Base-by-base conservation (phyloP, 2,113 vertebrate genomes). In the Salvelinus sp. region DNA sequence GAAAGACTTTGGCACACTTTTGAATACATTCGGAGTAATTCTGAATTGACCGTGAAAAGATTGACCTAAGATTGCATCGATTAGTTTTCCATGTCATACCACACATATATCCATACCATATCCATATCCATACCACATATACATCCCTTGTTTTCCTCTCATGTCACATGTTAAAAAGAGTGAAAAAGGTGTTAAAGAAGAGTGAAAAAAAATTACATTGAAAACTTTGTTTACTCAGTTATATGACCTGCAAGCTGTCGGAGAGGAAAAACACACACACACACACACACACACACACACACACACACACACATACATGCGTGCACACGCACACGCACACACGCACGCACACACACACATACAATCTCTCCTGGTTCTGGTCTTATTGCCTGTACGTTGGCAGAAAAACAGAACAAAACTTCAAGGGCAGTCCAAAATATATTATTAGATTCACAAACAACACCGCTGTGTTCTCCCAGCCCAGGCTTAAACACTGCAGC, bases 401-500 rank as follows among this genome's bases (percentile, higher is more conserved):
- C 63, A 65, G 63, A 65, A 54, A 14, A 25, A 50, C 6, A 54
- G 47, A 16, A 54, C 69, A 16, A 23, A 48, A 71, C 44, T 7
- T 69, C 25, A 28, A 71, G 69, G 14, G 63, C 50, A 7, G 10
- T 71, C 6, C 69, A 54, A 47, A 57, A 57, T 23, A 70, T 70
- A 71, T 71, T 27, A 71, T 71, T 71, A 71, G 6, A 9, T 47
- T 47, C 67, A 44, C 33, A 47, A 28, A 65, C 63, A 25, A 22
- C 63, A 27, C 63, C 25, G 47, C 58, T 20, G 58, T 62, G n/a
- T 62, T 62, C 18, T 62, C 20, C 58, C 5, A 20, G 13, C 14
- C 33, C 67, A 71, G 69, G 69, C 48, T 71, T 57, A 47, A 54
- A 57, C 69, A 50, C 23, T 28, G 68, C n/a, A 47, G 18, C 68